Percentiles rank a stretch among this genome's conserved stretches.
phyloP scores from a whole-genome alignment of 2,888 invertebrate genomes.

The Metacarcinus magister region DNA sequence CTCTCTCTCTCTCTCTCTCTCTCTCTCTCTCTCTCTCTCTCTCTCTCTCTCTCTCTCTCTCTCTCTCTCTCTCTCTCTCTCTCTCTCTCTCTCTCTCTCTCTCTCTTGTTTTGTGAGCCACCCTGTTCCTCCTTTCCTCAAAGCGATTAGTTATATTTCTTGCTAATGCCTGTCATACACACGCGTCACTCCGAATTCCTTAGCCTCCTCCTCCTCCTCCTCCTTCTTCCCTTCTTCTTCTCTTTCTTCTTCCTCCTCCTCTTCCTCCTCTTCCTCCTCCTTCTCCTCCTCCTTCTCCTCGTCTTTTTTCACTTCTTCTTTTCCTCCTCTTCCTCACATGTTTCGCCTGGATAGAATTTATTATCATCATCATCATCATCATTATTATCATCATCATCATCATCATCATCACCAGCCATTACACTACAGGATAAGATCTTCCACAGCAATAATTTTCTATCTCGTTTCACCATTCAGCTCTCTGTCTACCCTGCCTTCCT shows the following conservation, averaged over 20 bases:
- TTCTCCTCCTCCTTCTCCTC: background rate
- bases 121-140: background rate
- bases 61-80: background rate
- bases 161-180: background rate
- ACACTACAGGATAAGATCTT: too few species aligned
- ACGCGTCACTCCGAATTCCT: background rate
- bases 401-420: too few species aligned
- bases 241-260: background rate
- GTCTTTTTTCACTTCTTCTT: background rate
- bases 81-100: conserved; percentile 4
- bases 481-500: too few species aligned
- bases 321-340: background rate
- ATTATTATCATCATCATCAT: too few species aligned
- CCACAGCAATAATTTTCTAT: too few species aligned
- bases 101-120: background rate
- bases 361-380: background rate
- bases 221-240: background rate
- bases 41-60: background rate
- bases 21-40: too few species aligned
- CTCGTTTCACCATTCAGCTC: too few species aligned
- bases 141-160: background rate
- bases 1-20: too few species aligned
- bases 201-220: background rate
- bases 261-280: background rate
- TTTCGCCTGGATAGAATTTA: too few species aligned